Evolutionary conservation across 2,113 vertebrate species (phyloP), one percentile per base, ranked within the genome.

Genomic region (Eleginops maclovinus): DNA sequence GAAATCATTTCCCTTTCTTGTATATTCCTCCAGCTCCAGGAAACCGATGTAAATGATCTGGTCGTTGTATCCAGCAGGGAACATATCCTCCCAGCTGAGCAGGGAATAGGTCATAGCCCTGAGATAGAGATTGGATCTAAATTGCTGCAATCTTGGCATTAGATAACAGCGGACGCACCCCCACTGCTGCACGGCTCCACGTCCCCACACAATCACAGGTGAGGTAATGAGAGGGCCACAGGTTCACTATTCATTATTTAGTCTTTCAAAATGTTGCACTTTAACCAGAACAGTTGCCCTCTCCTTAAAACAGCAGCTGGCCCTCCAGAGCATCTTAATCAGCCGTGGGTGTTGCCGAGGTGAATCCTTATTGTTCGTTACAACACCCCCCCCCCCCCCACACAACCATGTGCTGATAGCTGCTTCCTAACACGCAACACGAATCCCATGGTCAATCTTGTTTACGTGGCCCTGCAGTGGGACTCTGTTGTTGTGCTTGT

Each of bases 91-190:
- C 83, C 82, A 80, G 59, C 89, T 77, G 83, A 75, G 86, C 63
- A 31, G 44, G 44, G 86, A 84, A 79, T 50, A 83, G 85, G 80
- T 72, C 87, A 76, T 77, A 87, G 68, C 83, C 36, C 84, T 19
- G 70, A 59, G 77, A 84, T 83, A 67, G 65, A 88, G 88, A 90
- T 89, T 90, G 86, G 64, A 85, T 93, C 86, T 90, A 91, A 91
- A 92, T 92, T 89, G 88, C 76, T 83, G 83, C 88, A 87, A 90
- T 91, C 79, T 73, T 60, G 46, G 22, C 46, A 41, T 89, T 85
- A 80, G 88, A 90, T 85, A 85, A 80, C 72, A 24, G 61, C 51
- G 1, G 46, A 47, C 36, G 58, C 62, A 13, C 75, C 85, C 67
- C 67, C 75, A 63, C 79, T 54, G 75, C 69, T 44, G 59, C 72